Evolutionary conservation across 2,113 vertebrate species (phyloP), one percentile per base, ranked within the genome.

Genomic region (Megalops atlanticus): DNA sequence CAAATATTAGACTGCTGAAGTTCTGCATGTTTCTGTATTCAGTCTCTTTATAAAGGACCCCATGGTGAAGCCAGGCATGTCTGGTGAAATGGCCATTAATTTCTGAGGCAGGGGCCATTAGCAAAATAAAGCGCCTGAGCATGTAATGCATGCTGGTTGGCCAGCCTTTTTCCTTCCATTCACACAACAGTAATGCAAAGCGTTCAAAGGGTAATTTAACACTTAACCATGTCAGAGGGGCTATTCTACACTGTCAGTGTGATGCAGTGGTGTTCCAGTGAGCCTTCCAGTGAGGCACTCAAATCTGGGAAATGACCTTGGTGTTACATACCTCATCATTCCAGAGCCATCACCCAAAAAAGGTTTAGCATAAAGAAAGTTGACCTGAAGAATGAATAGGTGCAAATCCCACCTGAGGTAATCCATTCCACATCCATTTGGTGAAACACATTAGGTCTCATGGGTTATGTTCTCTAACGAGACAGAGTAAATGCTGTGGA

Each of bases 41-140:
- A 70, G 38, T 70, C 8, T 39, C 4, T 15, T 16, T 18, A 6
- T 39, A 73, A 24, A 80, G 78, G n/a, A 76, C 41, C 12, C 43
- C 72, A 38, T 64, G 27, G 75, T 35, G 36, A 74, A 64, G 49
- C 58, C 27, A 36, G 52, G 21, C 27, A n/a, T 71, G 41, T 54
- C 64, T 52, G 47, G 10, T 14, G 12, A 81, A 76, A 27, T 76
- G 54, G 24, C 16, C 58, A 82, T 54, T 18, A 80, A 80, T 52
- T 80, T 38, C 45, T 11, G 7, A 35, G 71, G 40, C 71, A 39
- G 38, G 70, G 58, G 8, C 70, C 79, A 77, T 76, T 77, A 77
- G 68, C 74, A 16, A 70, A 69, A 71, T 69, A 49, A 18, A 21
- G 43, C 58, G 71, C 27, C 24, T 70, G 76, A 76, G 58, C 33